Evolutionary conservation across 1,140 invertebrate genomes (phyloP).

Genomic region (Globodera rostochiensis): DNA sequence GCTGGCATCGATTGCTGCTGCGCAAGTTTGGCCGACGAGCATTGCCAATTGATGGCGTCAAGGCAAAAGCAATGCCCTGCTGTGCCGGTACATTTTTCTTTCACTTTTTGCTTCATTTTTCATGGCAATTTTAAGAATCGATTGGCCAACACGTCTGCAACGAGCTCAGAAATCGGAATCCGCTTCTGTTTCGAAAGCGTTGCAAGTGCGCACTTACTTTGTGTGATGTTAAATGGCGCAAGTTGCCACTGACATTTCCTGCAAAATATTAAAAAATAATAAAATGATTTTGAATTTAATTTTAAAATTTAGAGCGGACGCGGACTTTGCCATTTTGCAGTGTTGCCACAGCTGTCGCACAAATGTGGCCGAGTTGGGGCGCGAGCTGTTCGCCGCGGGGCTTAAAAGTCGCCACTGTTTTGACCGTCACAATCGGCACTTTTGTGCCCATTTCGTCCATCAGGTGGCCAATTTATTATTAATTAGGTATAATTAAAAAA

Average conservation of each 20-base stretch:
- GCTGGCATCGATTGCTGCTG: neutral
- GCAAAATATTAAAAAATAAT: neutral
- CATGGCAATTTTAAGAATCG: neutral
- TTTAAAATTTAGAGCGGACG: conserved; percentile 29
- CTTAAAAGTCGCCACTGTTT: conserved; percentile 31
- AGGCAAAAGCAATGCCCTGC: conserved; percentile 4
- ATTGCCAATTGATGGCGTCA: conserved; percentile 1
- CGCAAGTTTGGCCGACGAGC: neutral
- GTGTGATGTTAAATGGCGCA: too few relatives aligned
- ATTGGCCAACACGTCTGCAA: conserved; percentile 4
- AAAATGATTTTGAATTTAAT: conserved; percentile 25
- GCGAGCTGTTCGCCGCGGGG: conserved; percentile 30
- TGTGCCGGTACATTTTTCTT: conserved; percentile 1
- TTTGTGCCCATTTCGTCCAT: conserved; percentile 29
- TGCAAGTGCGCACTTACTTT: neutral
- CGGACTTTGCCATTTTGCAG: conserved; percentile 48
- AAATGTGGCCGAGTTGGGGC: conserved; percentile 35
- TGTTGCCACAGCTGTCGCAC: conserved; percentile 45
- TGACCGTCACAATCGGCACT: conserved; percentile 30
- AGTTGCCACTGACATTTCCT: neutral
- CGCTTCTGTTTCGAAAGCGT: neutral
- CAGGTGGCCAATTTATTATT: conserved; percentile 11
- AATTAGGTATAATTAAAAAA: neutral
- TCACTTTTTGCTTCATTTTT: neutral
- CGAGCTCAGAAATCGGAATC: conserved; percentile 2